Base-by-base conservation (phyloP, 1,140 invertebrate genomes). In the Drosophila paulistorum region DNA sequence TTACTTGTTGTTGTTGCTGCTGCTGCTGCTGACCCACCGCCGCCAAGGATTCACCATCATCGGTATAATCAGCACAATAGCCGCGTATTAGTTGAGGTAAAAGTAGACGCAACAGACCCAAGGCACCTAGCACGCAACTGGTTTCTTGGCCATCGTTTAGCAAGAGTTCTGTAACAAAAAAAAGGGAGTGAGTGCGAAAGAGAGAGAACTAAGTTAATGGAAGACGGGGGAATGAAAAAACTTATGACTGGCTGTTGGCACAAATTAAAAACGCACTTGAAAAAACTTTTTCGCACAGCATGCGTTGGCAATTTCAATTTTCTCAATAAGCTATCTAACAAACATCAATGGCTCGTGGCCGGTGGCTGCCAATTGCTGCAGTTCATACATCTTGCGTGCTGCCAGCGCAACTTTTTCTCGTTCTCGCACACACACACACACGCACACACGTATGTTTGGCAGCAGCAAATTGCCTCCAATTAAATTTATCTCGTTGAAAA, bases 71-170 rank as follows among this genome's bases (percentile, higher is more conserved):
- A 62, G 66, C 51, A 9, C 58, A 57, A 68, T 78, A 81, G 65
- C 87, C 87, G 11, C 92, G 74, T 92, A 90, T 76, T 69, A 94
- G 79, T 67, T 95, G 93, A 1, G 95, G 95, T 41, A 96, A 78
- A 42, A 96, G 91, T 45, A 94, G 91, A 68, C 95, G 93, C 45
- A 96, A 75, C 78, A 95, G 94, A 42, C 95, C 93, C 45, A 96
- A 93, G 48, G 94, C 93, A 57, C 96, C 96, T 30, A 96, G 93
- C 41, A 96, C 90, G n/a, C 93, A 92, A 79, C 92, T 74, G 92
- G 91, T 57, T 93, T 93, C 48, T 92, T 93, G 80, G 9, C 45
- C 45, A 93, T 93, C 66, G 94, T 90, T 54, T 93, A 94, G 60
- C 93, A 91, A 62, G 94, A 92, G 79, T 91, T 92, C 91, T 95